Conservation (phyloP, 1,140 invertebrate genomes). For the Ostrea edulis region DNA sequence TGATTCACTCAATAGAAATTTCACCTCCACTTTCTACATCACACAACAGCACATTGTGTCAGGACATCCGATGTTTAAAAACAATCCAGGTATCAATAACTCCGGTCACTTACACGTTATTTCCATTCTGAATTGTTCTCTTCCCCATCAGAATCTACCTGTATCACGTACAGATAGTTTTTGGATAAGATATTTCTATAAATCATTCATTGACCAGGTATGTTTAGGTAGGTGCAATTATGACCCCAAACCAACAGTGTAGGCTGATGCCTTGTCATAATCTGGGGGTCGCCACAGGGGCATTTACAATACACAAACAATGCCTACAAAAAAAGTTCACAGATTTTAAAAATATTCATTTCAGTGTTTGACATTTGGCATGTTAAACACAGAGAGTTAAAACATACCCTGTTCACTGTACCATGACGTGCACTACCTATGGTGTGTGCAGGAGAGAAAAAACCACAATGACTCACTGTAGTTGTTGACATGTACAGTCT, state of each 20-base stretch:
- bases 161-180: neutral
- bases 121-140: neutral
- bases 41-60: neutral
- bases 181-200: slow-evolving; percentile 23
- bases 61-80: neutral
- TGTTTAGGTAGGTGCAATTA: slow-evolving; percentile 24
- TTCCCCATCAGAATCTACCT: neutral
- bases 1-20: slow-evolving; percentile 37
- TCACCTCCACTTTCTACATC: neutral
- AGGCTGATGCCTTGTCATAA: slow-evolving; percentile 33
- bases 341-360: neutral
- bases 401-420: neutral
- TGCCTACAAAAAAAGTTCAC: neutral
- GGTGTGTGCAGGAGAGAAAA: neutral
- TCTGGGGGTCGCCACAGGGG: neutral
- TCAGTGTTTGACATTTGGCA: neutral
- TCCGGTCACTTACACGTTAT: neutral
- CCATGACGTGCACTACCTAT: neutral
- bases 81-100: neutral
- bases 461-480: slow-evolving; percentile 7
- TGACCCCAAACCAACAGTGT: neutral
- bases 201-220: slow-evolving; percentile 38
- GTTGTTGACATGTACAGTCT: neutral
- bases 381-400: neutral
- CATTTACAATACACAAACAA: neutral